Evolutionary conservation across 2,113 vertebrate genomes (phyloP), one percentile per base, ranked within the genome.

Genomic region (Collichthys lucidus): DNA sequence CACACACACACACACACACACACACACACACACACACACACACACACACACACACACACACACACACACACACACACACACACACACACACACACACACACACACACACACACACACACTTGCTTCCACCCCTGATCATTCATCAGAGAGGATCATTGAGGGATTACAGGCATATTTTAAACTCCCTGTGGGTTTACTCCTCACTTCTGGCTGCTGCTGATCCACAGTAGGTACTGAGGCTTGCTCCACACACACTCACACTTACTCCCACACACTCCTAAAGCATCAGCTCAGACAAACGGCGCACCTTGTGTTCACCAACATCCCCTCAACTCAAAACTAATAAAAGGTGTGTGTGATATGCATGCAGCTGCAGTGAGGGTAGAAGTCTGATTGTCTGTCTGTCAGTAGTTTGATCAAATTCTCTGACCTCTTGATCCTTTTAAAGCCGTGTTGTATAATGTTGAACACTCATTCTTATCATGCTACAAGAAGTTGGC

Each of bases 91-190:
- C 56, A 12, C 57, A 57, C 63, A 75, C 50, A 71, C 70, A 31
- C 42, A 57, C 55, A 31, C 47, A 12, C 57, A 57, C 57, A 75
- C 57, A 74, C 74, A 62, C 70, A 62, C 57, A 47, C 53, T 16
- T 16, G 2, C 56, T 40, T 71, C 10, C 68, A 31, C 64, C 52
- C 62, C 46, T 0, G 61, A 86, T 82, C 74, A 73, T 66, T 84
- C 70, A 52, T 81, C 74, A 70, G 59, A 67, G 59, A 71, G 63
- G 73, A 77, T 81, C 69, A 68, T 69, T 84, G 19, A 35, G 40
- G 67, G 86, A 82, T 84, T 77, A 74, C 59, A 70, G 69, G 68
- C 59, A 80, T 69, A 67, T 80, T 79, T 82, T 46, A 50, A 79
- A 75, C 65, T 75, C 77, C 52, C 59, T 40, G 31, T 62, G n/a